Conservation (phyloP, 2,113 vertebrate species). For the Romanogobio albipinnatus region DNA sequence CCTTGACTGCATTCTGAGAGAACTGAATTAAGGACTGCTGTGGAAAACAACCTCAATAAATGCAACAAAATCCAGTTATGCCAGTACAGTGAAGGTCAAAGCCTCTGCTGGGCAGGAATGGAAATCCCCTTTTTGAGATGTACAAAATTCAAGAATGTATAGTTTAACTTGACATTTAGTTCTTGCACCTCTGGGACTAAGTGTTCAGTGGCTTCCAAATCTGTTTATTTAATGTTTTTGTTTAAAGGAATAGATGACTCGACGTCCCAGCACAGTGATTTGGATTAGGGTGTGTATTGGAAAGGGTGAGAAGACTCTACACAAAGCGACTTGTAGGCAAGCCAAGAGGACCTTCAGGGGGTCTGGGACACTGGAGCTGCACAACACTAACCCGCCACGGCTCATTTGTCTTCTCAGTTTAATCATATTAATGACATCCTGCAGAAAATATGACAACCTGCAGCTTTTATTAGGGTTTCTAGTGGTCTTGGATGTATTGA, state of each 20-base stretch:
- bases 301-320: constrained; percentile 39
- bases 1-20: neutral
- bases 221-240: constrained; percentile 51
- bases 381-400: constrained; percentile 40
- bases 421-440: constrained; percentile 39
- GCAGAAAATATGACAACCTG: constrained; percentile 15
- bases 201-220: constrained; percentile 35
- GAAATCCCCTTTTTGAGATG: constrained; percentile 33
- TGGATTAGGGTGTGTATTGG: constrained; percentile 53
- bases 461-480: constrained; percentile 5
- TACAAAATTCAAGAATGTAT: constrained; percentile 1
- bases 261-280: constrained; percentile 44
- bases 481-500: neutral
- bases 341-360: constrained; percentile 41
- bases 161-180: constrained; percentile 31
- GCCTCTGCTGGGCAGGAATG: neutral
- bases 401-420: constrained; percentile 16
- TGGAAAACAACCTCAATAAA: constrained; percentile 3
- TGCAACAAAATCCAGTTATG: constrained; percentile 4
- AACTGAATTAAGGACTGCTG: neutral
- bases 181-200: neutral
- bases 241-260: constrained; percentile 39
- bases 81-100: neutral
- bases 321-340: neutral
- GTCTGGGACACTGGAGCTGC: constrained; percentile 24